Evolutionary conservation across 2,113 vertebrate species (phyloP), one percentile per base, ranked within the genome.

Genomic region (Potamarius usumacintae): DNA sequence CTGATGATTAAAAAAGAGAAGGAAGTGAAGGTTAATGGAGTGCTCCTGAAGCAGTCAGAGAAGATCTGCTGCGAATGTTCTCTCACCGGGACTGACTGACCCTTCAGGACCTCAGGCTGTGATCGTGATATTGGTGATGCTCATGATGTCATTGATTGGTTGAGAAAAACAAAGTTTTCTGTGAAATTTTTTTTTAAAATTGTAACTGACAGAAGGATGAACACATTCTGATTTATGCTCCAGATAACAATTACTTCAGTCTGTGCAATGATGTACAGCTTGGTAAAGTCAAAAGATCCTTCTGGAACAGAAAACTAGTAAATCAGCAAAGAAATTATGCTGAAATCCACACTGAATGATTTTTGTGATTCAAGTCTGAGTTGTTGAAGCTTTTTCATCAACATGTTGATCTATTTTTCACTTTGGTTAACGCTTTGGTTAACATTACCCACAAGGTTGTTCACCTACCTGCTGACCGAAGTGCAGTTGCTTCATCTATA

Each of bases 31-130:
- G 7, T 22, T 34, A 53, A 65, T 30, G 20, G 55, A 65, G 52
- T 9, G 2, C 83, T 76, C 71, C 67, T 78, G 86, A 83, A 88
- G 87, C 65, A 88, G 77, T 74, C 89, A 85, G 72, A 67, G 90
- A 79, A 55, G 72, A 53, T 60, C 58, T 60, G 48, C 83, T 85
- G 69, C 55, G 14, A 80, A 57, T 7, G 48, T 80, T 80, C 42
- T 30, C 42, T 52, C 9, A 11, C 72, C 1, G 34, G 34, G 20
- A 74, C 55, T 15, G 84, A 65, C 50, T 85, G 84, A 65, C 50
- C 78, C 84, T 63, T 85, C 22, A 53, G 55, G 7, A 14, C 34
- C 18, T 67, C 25, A 71, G 84, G 71, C 57, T 69, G 82, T 15
- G 0, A 9, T 55, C 5, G 50, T n/a, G 62, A 65, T 17, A 25